Evolutionary conservation across 2,888 invertebrate genomes (phyloP).

Genomic region (Ectobius pallidus): DNA sequence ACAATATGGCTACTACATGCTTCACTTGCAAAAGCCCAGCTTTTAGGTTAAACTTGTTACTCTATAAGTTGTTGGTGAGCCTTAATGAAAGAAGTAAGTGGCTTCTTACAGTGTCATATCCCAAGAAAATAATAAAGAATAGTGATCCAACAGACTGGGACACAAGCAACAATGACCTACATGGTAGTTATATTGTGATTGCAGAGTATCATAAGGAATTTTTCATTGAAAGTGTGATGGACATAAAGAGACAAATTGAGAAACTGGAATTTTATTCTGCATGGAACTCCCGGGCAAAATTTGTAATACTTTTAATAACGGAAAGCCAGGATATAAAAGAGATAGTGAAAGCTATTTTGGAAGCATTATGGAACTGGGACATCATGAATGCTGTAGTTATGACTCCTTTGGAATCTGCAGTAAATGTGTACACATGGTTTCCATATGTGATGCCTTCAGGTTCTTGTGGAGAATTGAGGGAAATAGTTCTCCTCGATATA

Average conservation of each 20-base stretch:
- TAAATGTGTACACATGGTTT: not conserved
- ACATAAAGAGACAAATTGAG: not conserved
- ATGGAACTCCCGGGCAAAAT: constrained; percentile 7
- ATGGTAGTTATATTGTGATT: not conserved
- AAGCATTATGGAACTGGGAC: not conserved
- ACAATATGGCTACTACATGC: not conserved
- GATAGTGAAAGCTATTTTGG: not conserved
- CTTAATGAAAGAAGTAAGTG: not conserved
- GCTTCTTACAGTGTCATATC: not conserved
- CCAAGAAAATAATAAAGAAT: not conserved
- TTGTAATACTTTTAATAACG: not conserved
- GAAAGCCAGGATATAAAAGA: not conserved
- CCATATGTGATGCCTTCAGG: not conserved
- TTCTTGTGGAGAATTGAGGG: not conserved
- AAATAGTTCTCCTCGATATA: not conserved
- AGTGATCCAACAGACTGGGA: not conserved
- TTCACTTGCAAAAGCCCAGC: not conserved
- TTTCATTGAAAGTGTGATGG: not conserved
- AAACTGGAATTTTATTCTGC: not conserved
- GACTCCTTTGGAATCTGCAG: not conserved
- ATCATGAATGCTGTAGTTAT: not conserved
- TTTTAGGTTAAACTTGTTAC: not conserved
- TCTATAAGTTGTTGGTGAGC: not conserved
- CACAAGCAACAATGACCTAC: not conserved
- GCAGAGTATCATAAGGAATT: not conserved